Base-by-base conservation (phyloP, 2,113 vertebrate genomes). In the Uropsilus gracilis region DNA sequence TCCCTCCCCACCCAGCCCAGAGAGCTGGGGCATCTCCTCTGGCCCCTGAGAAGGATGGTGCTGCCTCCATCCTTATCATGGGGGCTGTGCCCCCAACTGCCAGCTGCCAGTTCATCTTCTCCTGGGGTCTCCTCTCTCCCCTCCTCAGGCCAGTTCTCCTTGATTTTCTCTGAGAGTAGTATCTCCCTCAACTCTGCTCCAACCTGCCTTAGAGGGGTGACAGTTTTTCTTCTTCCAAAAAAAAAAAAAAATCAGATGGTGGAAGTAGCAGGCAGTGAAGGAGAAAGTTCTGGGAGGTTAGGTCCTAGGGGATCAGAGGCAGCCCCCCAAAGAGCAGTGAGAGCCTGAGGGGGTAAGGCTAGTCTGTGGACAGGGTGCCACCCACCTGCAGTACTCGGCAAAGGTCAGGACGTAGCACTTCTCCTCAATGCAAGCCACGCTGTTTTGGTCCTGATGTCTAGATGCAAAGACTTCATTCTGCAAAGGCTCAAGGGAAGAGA, bases 391-490 rank as follows among this genome's bases (percentile, higher is more conserved):
- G 99, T 99, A 99, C 98, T 99, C 99, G 86, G 99, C 99, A 98
- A 99, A 98, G 96, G 99, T 99, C 97, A 99, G 98, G 96, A 99
- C 99, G 26, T 99, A 99, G 98, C 99, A 99, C 97, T 99, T 99
- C 97, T 99, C 99, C 98, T 99, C 99, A n/a, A 99, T 99, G 98
- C 99, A 99, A 97, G 99, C 99, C 85, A 99, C 99, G 53, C 99
- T 99, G 98, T 99, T 99, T 92, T 99, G 99, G 37, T 99, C 99
- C 98, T 99, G 99, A 98, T 99, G 99, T 95, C 99, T 98, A 30
- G 99, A 99, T 0, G 99, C 99, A 95, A 99, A 99, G 95, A 99
- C 99, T 98, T 99, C 99, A 95, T 99, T 99, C 99, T 99, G 98
- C 90, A 89, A 44, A 82, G 92, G 86, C 96, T 97, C 96, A 95